These are phyloP conservation scores for Mesocricetus auratus DNA, from an alignment of 2,113 vertebrate species.

Conservation along the genomic window DNA sequence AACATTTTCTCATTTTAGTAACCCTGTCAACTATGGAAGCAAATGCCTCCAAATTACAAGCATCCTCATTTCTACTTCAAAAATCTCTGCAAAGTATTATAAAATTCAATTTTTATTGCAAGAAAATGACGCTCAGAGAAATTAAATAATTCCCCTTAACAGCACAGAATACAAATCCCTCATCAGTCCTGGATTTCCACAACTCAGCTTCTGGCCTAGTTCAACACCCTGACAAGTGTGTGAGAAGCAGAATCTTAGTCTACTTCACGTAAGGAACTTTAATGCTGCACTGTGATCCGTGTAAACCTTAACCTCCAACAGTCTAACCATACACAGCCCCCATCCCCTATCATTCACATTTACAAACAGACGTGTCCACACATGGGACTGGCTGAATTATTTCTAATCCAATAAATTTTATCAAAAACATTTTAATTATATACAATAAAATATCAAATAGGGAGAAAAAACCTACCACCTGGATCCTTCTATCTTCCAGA, in stretches of 20 bases:
- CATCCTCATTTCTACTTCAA: constrained; percentile 33
- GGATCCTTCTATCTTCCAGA: not conserved
- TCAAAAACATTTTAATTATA: constrained; percentile 3
- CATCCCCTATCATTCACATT: not conserved
- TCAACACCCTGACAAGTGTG: not conserved
- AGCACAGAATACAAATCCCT: not conserved
- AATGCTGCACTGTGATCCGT: not conserved
- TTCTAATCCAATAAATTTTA: constrained; percentile 35
- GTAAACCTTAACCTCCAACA: not conserved
- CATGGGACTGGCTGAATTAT: not conserved
- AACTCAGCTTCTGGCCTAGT: not conserved
- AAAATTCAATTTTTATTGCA: constrained; percentile 35
- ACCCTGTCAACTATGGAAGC: not conserved
- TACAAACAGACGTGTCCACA: not conserved
- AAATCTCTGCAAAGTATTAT: constrained; percentile 29
- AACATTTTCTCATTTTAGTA: constrained; percentile 28
- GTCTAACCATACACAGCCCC: not conserved
- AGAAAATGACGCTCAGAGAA: constrained; percentile 56
- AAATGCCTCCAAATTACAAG: constrained; percentile 30
- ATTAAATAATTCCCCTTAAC: constrained; percentile 28
- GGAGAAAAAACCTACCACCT: not conserved
- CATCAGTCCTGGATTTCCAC: not conserved
- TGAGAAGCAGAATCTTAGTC: not conserved
- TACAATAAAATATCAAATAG: constrained; percentile 5
- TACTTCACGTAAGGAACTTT: not conserved